Evolutionary conservation across 2,113 vertebrate genomes (phyloP), one percentile per base, ranked within the genome.

Genomic region (Sorex araneus): DNA sequence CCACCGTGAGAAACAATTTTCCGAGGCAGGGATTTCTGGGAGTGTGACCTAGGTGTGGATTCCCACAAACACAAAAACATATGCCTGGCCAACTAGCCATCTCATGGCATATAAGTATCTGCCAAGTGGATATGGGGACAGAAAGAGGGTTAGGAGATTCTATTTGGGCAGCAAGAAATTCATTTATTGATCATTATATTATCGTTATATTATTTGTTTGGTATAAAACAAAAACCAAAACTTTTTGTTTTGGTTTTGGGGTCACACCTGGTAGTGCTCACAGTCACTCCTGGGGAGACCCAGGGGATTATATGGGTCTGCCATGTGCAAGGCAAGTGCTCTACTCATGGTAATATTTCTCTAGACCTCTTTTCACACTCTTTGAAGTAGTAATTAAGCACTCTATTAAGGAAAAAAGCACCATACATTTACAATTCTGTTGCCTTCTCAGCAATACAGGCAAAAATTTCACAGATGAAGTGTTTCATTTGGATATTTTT

Each of bases 341-440:
- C 57, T 60, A 60, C 57, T 3, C 57, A 60, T 19, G 18, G 57
- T 60, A 60, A 15, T 60, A 60, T 60, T 4, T 23, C 57, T 60
- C 57, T 10, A 50, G 57, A 23, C 18, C 57, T 23, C 57, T 23
- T 23, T 60, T 60, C 18, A 60, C 57, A 60, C 19, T 23, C 18
- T 21, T 21, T 23, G 34, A 57, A 6, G 32, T 54, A 82, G 70
- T 71, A 76, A 90, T 93, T 82, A 93, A 95, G 95, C 94, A 90
- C 74, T 85, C 75, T 76, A 89, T 57, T 47, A 77, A 93, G 40
- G 92, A 95, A 95, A 94, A 95, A 92, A 78, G 4, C 75, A 90
- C 30, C 88, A 84, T 75, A 23, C 2, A 43, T 60, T 84, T 60
- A 75, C 6, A 45, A 36, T 9, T 45, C 36, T 77, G 34, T 34